Conservation (phyloP, 1,140 invertebrate genomes). For the Gerris buenoi region DNA sequence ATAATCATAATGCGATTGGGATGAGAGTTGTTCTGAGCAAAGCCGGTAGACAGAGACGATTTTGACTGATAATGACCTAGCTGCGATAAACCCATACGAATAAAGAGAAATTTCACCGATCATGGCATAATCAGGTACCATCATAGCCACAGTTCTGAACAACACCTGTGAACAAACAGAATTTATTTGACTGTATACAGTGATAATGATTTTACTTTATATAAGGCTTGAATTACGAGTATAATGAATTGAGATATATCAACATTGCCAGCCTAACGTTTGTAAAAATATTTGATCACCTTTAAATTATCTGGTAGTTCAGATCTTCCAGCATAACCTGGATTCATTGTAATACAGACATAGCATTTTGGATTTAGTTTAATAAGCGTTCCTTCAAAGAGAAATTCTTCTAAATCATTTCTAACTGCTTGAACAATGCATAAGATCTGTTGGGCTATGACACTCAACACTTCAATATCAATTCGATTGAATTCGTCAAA, state of each 20-base stretch:
- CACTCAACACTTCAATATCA: conserved; percentile 71
- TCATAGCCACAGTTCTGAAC: conserved; percentile 87
- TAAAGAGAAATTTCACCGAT: conserved; percentile 84
- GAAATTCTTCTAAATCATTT: conserved; percentile 48
- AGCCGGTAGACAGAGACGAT: conserved; percentile 78
- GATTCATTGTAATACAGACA: conserved; percentile 89
- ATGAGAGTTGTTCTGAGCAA: conserved; percentile 77
- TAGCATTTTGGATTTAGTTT: conserved; percentile 64
- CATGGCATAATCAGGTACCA: conserved; percentile 84
- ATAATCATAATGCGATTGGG: conserved; percentile 80
- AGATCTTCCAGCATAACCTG: conserved; percentile 71
- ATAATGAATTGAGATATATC: no score
- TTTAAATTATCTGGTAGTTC: conserved; percentile 66
- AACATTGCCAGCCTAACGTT: no score
- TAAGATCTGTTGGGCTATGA: conserved; percentile 68
- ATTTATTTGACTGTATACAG: no score
- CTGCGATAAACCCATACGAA: conserved; percentile 72
- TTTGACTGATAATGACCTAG: conserved; percentile 63
- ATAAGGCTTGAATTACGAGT: no score
- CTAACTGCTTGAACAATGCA: conserved; percentile 66
- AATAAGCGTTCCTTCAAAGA: conserved; percentile 74
- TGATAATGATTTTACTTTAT: no score
- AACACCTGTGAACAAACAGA: conserved; percentile 39
- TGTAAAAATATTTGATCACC: no score
- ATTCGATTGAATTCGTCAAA: conserved; percentile 94